Percentiles rank a stretch among this genome's conserved stretches.
phyloP scores from a whole-genome alignment of 2,888 invertebrate species.

The Eilema griseolum region DNA sequence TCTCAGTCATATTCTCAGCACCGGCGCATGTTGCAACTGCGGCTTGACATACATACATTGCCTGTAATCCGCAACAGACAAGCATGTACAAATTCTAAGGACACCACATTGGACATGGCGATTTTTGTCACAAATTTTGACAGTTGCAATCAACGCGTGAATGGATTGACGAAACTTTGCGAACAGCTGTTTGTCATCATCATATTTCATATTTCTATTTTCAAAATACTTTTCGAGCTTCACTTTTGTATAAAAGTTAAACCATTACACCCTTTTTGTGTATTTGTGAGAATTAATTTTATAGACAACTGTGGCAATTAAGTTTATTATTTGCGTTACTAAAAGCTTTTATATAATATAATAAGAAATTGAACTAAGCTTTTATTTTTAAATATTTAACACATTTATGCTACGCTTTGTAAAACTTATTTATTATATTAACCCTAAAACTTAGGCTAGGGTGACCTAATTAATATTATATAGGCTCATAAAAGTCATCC shows the following conservation, averaged over 20 bases:
- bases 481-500: slow-evolving; percentile 54
- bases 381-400: not conserved
- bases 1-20: slow-evolving; percentile 71
- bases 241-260: slow-evolving; percentile 16
- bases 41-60: slow-evolving; percentile 81
- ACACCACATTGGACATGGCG: slow-evolving; percentile 49
- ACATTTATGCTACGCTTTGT: not conserved
- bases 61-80: slow-evolving; percentile 64
- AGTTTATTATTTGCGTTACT: not conserved
- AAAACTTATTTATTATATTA: not conserved
- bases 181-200: slow-evolving; percentile 35
- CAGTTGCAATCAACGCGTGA: slow-evolving; percentile 51
- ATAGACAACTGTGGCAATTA: not conserved
- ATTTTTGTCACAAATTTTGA: slow-evolving; percentile 61
- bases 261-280: not conserved
- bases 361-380: not conserved
- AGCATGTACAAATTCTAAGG: slow-evolving; percentile 59
- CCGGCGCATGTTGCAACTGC: slow-evolving; percentile 69
- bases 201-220: not conserved
- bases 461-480: slow-evolving; percentile 48
- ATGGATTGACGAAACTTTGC: slow-evolving; percentile 54
- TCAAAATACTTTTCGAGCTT: slow-evolving; percentile 12
- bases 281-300: not conserved
- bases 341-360: not conserved
- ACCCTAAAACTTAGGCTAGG: slow-evolving; percentile 16